Base-by-base conservation (phyloP, 2,888 invertebrate genomes). In the Cyrtodaria siliqua region DNA sequence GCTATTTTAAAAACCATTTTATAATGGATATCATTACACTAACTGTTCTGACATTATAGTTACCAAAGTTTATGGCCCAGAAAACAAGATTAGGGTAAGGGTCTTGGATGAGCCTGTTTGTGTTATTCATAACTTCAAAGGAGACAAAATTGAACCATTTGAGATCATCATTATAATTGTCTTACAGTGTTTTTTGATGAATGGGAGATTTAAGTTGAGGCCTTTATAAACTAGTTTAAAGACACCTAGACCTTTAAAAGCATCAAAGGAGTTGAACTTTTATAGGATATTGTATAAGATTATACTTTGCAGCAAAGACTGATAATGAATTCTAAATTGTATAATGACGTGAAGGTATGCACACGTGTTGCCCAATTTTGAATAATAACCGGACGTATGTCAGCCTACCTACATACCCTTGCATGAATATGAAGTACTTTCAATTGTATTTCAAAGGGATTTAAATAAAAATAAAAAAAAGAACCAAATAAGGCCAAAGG, bases 1-100 rank as follows among this genome's bases (percentile, higher is more conserved):
- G 16, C 44, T 9, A 16, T 18, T 44, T 18, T 9, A 44, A 44
- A 44, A 44, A 3, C 20, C 3, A 9, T 44, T 20, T 38, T 16
- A 16, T n/a, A 57, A 49, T 4, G 56, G 66, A 66, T 72, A 55
- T 53, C 38, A 55, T 75, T 70, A 44, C 60, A 47, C 69, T 66
- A 59, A 75, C 69, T 64, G 60, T 42, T 49, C 23, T 29, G 38
- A 63, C 69, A 66, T 69, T 59, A 50, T 24, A 38, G 47, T 70
- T 62, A 70, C 38, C 62, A 29, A 40, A 44, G 53, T 75, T 75
- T 75, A 75, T 69, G 60, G 69, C 24, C 61, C 68, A 68, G 49
- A 63, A 69, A 68, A 68, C 55, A 69, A 49, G 60, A 66, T 69
- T 64, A 66, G 56, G 20, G 49, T 38, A 40, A 26, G 12, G 33